Base-by-base conservation (phyloP, 2,888 invertebrate genomes). In the Drosophila hawaiiensis region DNA sequence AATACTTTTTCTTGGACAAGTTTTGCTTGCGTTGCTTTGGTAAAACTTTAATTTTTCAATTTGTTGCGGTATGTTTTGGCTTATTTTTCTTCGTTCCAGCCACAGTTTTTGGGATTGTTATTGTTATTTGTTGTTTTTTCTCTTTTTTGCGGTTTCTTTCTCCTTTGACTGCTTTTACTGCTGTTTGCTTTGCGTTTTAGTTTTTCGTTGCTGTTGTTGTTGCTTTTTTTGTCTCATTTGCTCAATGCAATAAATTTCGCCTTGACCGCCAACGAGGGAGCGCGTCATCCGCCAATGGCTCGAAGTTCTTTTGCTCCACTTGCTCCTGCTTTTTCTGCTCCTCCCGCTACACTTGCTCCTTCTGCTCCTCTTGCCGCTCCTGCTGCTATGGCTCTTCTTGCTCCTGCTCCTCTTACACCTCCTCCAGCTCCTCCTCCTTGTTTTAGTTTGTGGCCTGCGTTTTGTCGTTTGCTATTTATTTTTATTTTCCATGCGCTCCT, bases 1-100 rank as follows among this genome's bases (percentile, higher is more conserved):
- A 80, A 80, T 71, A 79, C 76, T 80, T 72, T 77, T 70, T 67
- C 74, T 68, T 55, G 68, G 70, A 59, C 67, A 84, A 89, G 73
- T 81, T 90, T 71, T 73, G 72, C 81, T 61, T 69, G 63, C 79
- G 68, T 73, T 69, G 73, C 56, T 72, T 78, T 74, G 76, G 59
- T 76, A 50, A 80, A 90, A 87, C 85, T 91, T 89, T 84, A 88
- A 83, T 91, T 89, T 91, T 91, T 89, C 91, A 91, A 91, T 88
- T 88, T 91, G 88, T 79, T 89, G 70, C 65, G 71, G 71, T 82
- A 87, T 84, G 84, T 89, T 82, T 29, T 47, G 16, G 87, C 77
- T 74, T 89, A 78, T 87, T 89, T 87, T 77, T 87, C 84, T 73
- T 75, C 25, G 25, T 25, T 47, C 7, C 58, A 37, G 62, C 85